phyloP scores from a whole-genome alignment of 2,888 invertebrate species.

The Prosopocoilus inquinatus region DNA sequence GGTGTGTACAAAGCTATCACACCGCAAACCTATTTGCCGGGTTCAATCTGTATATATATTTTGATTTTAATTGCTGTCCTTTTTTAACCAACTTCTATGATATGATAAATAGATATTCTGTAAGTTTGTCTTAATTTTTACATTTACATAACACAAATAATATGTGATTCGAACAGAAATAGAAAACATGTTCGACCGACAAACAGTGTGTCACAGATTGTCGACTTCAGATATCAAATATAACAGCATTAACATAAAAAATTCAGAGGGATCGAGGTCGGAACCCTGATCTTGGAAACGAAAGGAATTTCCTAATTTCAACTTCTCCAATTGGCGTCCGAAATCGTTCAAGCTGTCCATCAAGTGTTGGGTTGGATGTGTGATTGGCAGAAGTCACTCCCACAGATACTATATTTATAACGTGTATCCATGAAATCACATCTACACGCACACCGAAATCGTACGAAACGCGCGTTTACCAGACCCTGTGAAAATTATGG shows the following conservation, averaged over 20 bases:
- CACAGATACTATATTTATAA: slow-evolving; percentile 14
- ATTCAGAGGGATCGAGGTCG: slow-evolving; percentile 6
- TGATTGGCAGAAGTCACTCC: slow-evolving; percentile 9
- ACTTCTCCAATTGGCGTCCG: slow-evolving; percentile 7
- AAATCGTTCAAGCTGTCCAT: slow-evolving; percentile 5
- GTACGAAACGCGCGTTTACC: slow-evolving; percentile 11
- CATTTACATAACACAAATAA: no score
- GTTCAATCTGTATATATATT: no score
- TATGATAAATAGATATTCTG: no score
- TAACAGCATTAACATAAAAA: slow-evolving; percentile 4
- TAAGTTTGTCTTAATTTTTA: no score
- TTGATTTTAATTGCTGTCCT: no score
- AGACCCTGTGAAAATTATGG: slow-evolving; percentile 15
- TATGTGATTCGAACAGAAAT: not conserved
- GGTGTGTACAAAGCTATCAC: no score
- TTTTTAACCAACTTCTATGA: no score
- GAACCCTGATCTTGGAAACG: slow-evolving; percentile 2
- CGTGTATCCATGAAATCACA: slow-evolving; percentile 4
- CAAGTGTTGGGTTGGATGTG: slow-evolving; percentile 4
- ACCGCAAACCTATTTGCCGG: no score
- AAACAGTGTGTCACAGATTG: no score
- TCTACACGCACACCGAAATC: slow-evolving; percentile 5
- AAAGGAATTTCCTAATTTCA: slow-evolving; percentile 16
- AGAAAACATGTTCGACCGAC: not conserved
- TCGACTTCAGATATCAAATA: no score